phyloP scores from a whole-genome alignment of 2,113 vertebrate genomes.

The Oncorhynchus clarkii region DNA sequence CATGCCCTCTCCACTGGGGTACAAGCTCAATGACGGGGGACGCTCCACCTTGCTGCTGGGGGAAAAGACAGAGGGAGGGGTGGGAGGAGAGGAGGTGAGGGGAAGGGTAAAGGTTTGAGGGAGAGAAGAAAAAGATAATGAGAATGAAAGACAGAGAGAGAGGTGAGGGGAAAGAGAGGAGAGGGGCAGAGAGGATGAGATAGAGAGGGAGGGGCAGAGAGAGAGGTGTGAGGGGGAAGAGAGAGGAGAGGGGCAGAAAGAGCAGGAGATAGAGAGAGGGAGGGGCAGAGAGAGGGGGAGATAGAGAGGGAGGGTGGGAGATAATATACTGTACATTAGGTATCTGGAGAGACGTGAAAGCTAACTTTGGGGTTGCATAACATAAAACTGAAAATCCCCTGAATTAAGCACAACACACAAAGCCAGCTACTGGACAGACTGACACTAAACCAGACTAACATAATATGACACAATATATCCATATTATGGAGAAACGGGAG shows the following conservation, averaged over 20 bases:
- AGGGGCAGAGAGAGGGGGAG: neutral
- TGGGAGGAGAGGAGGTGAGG: neutral
- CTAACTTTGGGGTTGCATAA: too few species aligned
- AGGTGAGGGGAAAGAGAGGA: neutral
- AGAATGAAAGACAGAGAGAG: neutral
- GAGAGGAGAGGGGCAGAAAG: neutral
- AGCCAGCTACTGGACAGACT: conserved; percentile 14
- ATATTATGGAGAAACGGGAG: too few species aligned
- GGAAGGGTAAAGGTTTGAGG: neutral
- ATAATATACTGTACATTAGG: too few species aligned
- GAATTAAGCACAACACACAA: neutral
- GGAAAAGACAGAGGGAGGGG: neutral
- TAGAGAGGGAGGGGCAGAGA: too few species aligned
- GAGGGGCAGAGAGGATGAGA: neutral
- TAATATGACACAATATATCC: too few species aligned
- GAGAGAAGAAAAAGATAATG: neutral
- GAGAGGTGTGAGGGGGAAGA: neutral
- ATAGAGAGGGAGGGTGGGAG: neutral
- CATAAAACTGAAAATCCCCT: too few species aligned
- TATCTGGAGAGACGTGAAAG: too few species aligned
- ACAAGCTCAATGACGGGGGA: conserved; percentile 92
- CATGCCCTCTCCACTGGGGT: conserved; percentile 79
- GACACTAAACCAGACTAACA: conserved; percentile 12
- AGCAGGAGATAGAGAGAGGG: neutral
- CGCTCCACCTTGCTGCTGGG: conserved; percentile 89